phyloP scores from a whole-genome alignment of 2,113 vertebrate genomes.

The Scomber colias region DNA sequence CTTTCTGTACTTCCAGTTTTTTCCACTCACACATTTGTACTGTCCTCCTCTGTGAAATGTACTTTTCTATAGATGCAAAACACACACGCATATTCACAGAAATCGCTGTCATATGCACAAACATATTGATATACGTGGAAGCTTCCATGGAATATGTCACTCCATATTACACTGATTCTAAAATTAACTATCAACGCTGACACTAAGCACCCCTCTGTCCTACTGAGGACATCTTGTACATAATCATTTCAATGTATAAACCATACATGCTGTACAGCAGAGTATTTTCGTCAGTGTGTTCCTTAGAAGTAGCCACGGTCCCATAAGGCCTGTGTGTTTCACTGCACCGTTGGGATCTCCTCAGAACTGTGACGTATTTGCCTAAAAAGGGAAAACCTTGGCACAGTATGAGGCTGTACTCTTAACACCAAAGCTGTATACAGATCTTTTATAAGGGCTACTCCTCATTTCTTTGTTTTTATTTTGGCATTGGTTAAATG shows the following conservation, averaged over 20 bases:
- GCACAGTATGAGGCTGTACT: background rate
- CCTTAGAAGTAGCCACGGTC: background rate
- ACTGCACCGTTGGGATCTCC: slow-evolving; percentile 49
- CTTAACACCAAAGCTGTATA: background rate
- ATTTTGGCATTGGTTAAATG: background rate
- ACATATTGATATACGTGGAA: background rate
- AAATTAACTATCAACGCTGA: background rate
- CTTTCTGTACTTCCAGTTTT: background rate
- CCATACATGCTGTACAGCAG: slow-evolving; percentile 8
- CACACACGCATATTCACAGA: too few species aligned
- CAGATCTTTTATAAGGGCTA: background rate
- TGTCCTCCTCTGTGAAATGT: background rate
- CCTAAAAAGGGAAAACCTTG: background rate
- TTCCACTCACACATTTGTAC: background rate
- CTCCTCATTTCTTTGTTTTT: background rate
- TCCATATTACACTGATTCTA: background rate
- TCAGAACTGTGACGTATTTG: slow-evolving; percentile 40
- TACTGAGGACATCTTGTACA: slow-evolving; percentile 23
- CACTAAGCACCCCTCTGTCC: background rate
- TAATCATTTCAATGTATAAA: slow-evolving; percentile 11
- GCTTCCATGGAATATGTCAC: background rate
- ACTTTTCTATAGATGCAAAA: background rate
- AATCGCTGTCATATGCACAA: background rate
- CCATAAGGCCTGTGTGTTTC: background rate
- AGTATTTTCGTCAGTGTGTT: background rate